These are phyloP conservation scores for Laticauda laticaudata DNA, from an alignment of 2,113 vertebrate species.

Conservation along the genomic window DNA sequence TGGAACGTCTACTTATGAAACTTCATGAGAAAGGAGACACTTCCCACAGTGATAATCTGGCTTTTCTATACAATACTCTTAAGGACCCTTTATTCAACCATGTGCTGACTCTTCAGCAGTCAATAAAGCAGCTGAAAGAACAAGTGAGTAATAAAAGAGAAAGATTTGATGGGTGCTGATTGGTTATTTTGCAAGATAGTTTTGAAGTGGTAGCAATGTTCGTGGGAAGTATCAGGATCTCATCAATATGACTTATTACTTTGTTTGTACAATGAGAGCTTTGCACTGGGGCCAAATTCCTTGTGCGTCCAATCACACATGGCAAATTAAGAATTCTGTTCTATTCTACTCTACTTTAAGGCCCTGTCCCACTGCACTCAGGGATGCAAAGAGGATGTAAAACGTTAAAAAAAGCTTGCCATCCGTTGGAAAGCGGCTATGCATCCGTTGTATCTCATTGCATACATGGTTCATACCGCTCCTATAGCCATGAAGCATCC, in stretches of 20 bases:
- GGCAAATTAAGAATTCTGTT: neutral
- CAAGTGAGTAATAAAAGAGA: slow-evolving; percentile 72
- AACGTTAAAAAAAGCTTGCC: too few species aligned
- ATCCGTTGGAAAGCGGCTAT: too few species aligned
- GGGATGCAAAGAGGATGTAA: too few species aligned
- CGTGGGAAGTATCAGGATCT: neutral
- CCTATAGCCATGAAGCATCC: too few species aligned
- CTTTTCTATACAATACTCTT: slow-evolving; percentile 76
- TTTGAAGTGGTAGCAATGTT: neutral
- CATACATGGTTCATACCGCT: too few species aligned
- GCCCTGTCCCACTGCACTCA: too few species aligned
- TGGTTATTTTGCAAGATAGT: neutral
- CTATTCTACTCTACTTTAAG: neutral
- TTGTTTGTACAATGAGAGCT: neutral
- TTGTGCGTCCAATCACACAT: neutral
- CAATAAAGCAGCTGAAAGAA: slow-evolving; percentile 88
- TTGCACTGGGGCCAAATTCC: neutral
- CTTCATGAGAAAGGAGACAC: slow-evolving; percentile 84
- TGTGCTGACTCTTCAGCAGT: slow-evolving; percentile 92
- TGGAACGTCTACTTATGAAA: slow-evolving; percentile 85
- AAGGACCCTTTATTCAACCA: slow-evolving; percentile 89
- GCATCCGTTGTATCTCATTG: too few species aligned
- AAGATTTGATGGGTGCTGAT: neutral
- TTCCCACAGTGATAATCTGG: slow-evolving; percentile 80
- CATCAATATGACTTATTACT: neutral